phyloP scores from a whole-genome alignment of 2,797 vertebrate species.

The Pseudochaenichthys georgianus region DNA sequence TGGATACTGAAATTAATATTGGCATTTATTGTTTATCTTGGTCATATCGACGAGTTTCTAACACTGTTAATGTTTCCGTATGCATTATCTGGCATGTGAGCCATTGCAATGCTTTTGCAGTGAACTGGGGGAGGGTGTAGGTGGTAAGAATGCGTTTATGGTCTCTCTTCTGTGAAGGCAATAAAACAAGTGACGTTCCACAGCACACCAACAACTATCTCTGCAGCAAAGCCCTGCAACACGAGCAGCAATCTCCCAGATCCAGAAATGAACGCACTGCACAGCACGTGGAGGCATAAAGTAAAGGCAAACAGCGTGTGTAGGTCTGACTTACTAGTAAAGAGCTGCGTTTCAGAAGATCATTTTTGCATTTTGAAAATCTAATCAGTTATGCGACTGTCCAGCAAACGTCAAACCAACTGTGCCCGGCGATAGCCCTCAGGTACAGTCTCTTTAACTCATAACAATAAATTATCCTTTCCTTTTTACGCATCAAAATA shows the following conservation, averaged over 20 bases:
- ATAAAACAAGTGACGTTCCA: conserved; percentile 85
- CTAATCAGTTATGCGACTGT: conserved; percentile 55
- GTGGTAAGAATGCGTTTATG: conserved; percentile 84
- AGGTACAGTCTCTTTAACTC: conserved; percentile 56
- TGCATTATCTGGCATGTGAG: conserved; percentile 67
- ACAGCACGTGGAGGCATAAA: conserved; percentile 54
- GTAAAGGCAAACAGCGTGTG: background rate
- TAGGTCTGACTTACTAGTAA: background rate
- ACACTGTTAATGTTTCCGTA: conserved; percentile 64
- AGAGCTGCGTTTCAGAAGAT: conserved; percentile 36
- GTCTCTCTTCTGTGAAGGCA: conserved; percentile 82
- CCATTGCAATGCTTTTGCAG: conserved; percentile 69
- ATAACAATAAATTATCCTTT: conserved; percentile 1
- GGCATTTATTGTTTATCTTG: conserved; percentile 49
- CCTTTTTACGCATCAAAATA: conserved; percentile 7
- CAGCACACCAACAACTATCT: conserved; percentile 82
- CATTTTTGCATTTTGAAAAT: conserved; percentile 40
- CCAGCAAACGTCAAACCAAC: conserved; percentile 43
- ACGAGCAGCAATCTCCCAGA: conserved; percentile 47
- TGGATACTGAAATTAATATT: conserved; percentile 30
- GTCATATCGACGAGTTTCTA: conserved; percentile 40
- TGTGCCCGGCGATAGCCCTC: conserved; percentile 34
- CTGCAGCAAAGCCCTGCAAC: conserved; percentile 71
- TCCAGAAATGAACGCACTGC: conserved; percentile 47
- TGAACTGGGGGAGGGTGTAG: conserved; percentile 70